Base-by-base conservation (phyloP, 2,113 vertebrate genomes). In the Ardeotis arabs region DNA sequence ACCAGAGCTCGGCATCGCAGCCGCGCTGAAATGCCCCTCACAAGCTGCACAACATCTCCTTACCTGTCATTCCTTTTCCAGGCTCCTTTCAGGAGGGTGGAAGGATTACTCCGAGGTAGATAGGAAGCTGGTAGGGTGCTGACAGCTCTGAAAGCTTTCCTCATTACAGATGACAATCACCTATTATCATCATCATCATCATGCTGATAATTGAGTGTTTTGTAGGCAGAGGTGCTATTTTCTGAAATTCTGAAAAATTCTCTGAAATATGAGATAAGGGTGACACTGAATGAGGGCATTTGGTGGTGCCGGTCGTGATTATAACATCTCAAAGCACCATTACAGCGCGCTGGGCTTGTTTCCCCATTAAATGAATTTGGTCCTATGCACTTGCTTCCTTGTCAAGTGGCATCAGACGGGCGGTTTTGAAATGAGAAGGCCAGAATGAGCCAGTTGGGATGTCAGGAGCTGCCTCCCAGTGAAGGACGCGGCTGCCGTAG, bases 71-170 rank as follows among this genome's bases (percentile, higher is more conserved):
- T 85, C 69, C 45, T 93, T 87, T 62, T 68, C 70, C 82, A 83
- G 50, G 55, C 70, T 91, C 28, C 92, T 67, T 84, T 83, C 11
- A 56, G 87, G 78, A 84, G 84, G 41, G 27, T 69, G 60, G 74
- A 89, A 68, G 64, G 80, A 86, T 93, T 63, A 24, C 79, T 73
- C 18, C 0, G 18, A 66, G 80, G 49, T 62, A n/a, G 80, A 86
- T 95, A 24, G 81, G 62, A 37, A 84, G 50, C 72, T 74, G 76
- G 74, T 73, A 92, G 94, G 80, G 14, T 90, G 68, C 90, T 96
- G 95, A 87, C 92, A 94, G 89, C 56, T 92, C 94, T 95, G 86
- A 95, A 93, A 94, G 96, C 86, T 84, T 82, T 69, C 56, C 95
- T 91, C 52, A 10, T 93, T 92, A 56, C 53, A 80, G 88, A 37